Base-by-base conservation (phyloP, 2,888 invertebrate genomes). In the Leptopilina syphax region DNA sequence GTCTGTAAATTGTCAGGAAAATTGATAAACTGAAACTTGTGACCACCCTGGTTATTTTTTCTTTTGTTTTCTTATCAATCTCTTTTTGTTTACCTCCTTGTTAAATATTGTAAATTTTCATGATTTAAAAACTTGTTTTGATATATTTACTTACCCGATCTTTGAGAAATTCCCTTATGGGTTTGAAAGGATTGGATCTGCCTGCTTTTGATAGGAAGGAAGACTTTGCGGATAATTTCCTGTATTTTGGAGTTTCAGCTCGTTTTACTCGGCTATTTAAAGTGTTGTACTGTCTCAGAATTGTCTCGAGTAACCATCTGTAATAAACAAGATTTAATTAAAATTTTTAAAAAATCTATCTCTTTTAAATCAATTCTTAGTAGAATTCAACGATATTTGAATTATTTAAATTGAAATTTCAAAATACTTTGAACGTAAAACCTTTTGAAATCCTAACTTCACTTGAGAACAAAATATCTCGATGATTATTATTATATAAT, bases 301-400 rank as follows among this genome's bases (percentile, higher is more conserved):
- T 87, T 41, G 86, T 89, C 65, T 91, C 89, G 65, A 92, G 80
- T 41, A 92, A 65, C 92, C 92, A 92, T 67, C 92, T 92, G 70
- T 65, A 24, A 34, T 63, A 54, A 63, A 41, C 73, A 12, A 50
- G 10, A 44, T 1, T 44, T 8, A 8, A 44, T 44, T 44, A 5
- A 8, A 44, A 44, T 44, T 44, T 44, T 8, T 34, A 3, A 34
- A 34, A 34, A 34, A 34, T 34, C 3, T 34, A 34, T 34, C 2
- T 0, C 4, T 34, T 34, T 34, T 34, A 34, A 34, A 34, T 34
- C 34, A 34, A 34, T 34, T 34, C 34, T 34, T 34, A 34, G 3
- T 34, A 34, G 2, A 34, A 34, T 34, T 34, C 4, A 34, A 34
- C 34, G 4, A 34, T 34, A 34, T 34, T 34, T 34, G 34, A 34